Base-by-base conservation (phyloP, 2,888 invertebrate genomes). In the Allophyes oxyacanthae region DNA sequence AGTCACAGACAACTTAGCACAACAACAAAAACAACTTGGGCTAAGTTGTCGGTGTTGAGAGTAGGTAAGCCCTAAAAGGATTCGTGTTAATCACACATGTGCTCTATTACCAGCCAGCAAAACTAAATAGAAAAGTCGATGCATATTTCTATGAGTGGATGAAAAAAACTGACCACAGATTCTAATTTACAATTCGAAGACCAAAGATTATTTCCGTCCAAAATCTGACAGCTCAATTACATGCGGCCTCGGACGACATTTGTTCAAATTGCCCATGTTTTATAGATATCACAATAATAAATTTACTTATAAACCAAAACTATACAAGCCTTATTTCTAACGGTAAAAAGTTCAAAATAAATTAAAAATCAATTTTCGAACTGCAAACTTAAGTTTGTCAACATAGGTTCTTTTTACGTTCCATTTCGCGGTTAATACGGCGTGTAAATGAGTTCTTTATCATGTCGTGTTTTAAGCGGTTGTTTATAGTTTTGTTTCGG, bases 381-480 rank as follows among this genome's bases (percentile, higher is more conserved):
- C 7, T 20, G 67, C 50, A 65, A 62, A 69, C 60, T 54, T 67
- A 64, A 68, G 44, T 61, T 81, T 73, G 81, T 78, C 67, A 58
- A 75, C 71, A 76, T 76, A 81, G 78, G 81, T 82, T 82, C 83
- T 87, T 88, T 91, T 88, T 86, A 82, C 88, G 86, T 87, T 80
- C 84, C 87, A 91, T 93, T 92, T 89, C 87, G 88, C 82, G 87
- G 89, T 87, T 93, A 93, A 93, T 87, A 86, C 82, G 78, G 82
- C 93, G 92, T 92, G 86, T 90, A 93, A 94, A 94, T 93, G 88
- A 91, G 92, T 93, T 90, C 91, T 92, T 92, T 94, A 92, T 91
- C 89, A 83, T 74, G 77, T 82, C 84, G 83, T 85, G 87, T 88
- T 91, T 90, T 87, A 86, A 89, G 83, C 82, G 83, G 77, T 77